Evolutionary conservation across 2,113 vertebrate species (phyloP), one percentile per base, ranked within the genome.

Genomic region (Burhinus bistriatus): DNA sequence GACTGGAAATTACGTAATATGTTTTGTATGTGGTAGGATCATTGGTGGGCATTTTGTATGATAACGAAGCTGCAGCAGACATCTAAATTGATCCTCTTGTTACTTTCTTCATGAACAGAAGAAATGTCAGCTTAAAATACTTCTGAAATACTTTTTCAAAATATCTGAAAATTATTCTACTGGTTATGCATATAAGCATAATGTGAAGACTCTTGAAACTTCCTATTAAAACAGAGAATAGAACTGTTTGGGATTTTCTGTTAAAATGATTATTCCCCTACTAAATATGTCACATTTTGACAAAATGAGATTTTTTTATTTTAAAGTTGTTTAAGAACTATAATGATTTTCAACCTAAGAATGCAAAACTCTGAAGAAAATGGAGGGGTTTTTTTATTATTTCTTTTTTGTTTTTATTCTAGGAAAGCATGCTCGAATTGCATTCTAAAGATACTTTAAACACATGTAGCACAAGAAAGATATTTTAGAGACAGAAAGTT

Each of bases 371-470:
- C 0, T 38, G 19, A 51, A 42, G 5, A 83, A 72, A 65, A 52
- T 27, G 1, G 6, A 22, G 4, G 1, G 0, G 20, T 47, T 4
- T 9, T 18, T 32, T 62, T 10, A 1, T 25, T 36, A 0, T 54
- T 51, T 36, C 0, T 27, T 54, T 87, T 36, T 65, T 26, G 0
- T 9, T 61, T 73, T 55, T 38, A 17, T 58, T 58, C 38, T 76
- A 45, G 22, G 20, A 59, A 90, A 32, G 7, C 5, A 26, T 77
- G 8, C 14, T 69, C 9, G 65, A 87, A 65, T 69, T 91, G 3
- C 3, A 87, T 27, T 68, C 25, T 78, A 42, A 57, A 87, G 6
- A 54, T 49, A 40, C 0, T 52, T 73, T 65, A 34, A 55, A n/a
- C 55, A 66, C 1, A 27, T 19, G 1, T 11, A 79, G 7, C 7